phyloP scores from a whole-genome alignment of 2,888 invertebrate species.

The Chrysotoxum bicinctum region DNA sequence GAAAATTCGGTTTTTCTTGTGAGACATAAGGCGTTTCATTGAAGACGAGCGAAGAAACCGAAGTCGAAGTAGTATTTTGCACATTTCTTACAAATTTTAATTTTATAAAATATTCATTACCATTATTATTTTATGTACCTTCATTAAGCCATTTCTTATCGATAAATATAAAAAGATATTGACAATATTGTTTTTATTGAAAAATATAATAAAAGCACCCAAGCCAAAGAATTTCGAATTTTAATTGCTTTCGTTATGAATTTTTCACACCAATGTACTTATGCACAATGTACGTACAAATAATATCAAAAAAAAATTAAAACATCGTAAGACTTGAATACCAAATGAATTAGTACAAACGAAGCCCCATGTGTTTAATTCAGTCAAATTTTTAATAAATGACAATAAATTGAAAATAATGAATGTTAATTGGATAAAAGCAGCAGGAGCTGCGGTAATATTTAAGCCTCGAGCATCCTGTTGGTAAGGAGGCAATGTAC shows the following conservation, averaged over 20 bases:
- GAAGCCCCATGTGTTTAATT: conserved; percentile 57
- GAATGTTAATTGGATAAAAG: conserved; percentile 60
- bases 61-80: too few relatives aligned
- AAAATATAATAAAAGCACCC: background rate
- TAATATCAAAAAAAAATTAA: background rate
- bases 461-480: background rate
- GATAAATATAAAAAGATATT: too few relatives aligned
- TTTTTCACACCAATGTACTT: background rate
- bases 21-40: too few relatives aligned
- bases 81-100: too few relatives aligned
- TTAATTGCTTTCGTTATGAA: background rate
- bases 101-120: too few relatives aligned
- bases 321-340: background rate
- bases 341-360: conserved; percentile 31
- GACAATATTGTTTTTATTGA: background rate
- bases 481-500: background rate
- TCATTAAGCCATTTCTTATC: too few relatives aligned
- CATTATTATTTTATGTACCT: too few relatives aligned
- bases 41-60: too few relatives aligned
- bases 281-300: background rate
- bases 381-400: conserved; percentile 69
- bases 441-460: background rate
- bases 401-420: conserved; percentile 69
- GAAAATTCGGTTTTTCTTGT: too few relatives aligned
- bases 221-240: background rate